Evolutionary conservation across 2,888 invertebrate genomes (phyloP).

Genomic region (Agonopterix arenella): DNA sequence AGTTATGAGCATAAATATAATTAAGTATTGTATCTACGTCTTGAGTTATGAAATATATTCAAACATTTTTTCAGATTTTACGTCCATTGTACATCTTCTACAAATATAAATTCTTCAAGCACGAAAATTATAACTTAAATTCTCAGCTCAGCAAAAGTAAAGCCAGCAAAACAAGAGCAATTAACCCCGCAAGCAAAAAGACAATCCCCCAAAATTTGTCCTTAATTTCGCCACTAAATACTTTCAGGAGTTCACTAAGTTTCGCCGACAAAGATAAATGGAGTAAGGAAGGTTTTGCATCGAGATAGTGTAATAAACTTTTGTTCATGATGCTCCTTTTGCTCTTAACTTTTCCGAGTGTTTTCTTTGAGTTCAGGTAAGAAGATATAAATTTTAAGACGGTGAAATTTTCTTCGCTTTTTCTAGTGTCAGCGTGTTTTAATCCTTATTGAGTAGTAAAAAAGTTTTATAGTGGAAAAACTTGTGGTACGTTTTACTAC

Average conservation of each 20-base stretch:
- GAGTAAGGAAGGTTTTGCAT: constrained; percentile 36
- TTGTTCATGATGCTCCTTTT: constrained; percentile 36
- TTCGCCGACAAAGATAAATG: constrained; percentile 53
- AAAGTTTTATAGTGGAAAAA: constrained; percentile 10
- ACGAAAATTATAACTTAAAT: too few species aligned
- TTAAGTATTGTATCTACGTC: too few species aligned
- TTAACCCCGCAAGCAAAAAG: constrained; percentile 30
- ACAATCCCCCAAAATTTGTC: constrained; percentile 34
- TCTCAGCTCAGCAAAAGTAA: background rate
- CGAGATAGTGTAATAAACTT: constrained; percentile 54
- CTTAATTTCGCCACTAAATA: constrained; percentile 51
- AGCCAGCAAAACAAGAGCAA: constrained; percentile 16
- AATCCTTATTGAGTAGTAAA: constrained; percentile 13
- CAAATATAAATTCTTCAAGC: too few species aligned
- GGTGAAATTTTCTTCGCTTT: constrained; percentile 14
- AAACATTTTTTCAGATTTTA: too few species aligned
- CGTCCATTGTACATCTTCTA: too few species aligned
- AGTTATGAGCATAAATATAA: too few species aligned
- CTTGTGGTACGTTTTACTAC: background rate
- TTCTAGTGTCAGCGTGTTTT: constrained; percentile 28
- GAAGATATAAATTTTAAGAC: constrained; percentile 37
- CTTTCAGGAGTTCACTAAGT: constrained; percentile 36
- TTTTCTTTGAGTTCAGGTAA: constrained; percentile 35
- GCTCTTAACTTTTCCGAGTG: constrained; percentile 9
- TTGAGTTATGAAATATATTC: too few species aligned